These are phyloP conservation scores for Fringilla coelebs DNA, from an alignment of 2,797 vertebrate genomes.

Conservation along the genomic window DNA sequence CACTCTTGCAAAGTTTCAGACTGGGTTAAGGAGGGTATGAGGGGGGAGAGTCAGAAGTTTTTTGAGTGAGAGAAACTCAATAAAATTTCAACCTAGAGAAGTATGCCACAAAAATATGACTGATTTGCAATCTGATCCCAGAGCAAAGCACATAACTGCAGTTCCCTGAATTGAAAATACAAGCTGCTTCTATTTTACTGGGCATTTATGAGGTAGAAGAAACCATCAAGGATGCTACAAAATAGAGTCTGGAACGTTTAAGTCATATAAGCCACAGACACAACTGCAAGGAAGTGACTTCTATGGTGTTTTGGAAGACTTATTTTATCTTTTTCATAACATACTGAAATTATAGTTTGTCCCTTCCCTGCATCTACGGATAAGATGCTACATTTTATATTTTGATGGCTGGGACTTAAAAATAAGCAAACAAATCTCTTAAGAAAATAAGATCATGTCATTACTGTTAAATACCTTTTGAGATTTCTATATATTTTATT, in stretches of 20 bases:
- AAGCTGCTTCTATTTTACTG: constrained; percentile 46
- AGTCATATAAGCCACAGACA: constrained; percentile 2
- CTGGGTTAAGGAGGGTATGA: neutral
- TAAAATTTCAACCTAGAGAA: constrained; percentile 3
- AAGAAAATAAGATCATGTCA: neutral
- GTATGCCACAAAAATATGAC: constrained; percentile 19
- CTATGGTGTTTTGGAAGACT: neutral
- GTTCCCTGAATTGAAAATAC: constrained; percentile 53
- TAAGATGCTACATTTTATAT: neutral
- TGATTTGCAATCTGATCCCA: constrained; percentile 53
- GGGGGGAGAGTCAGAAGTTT: neutral
- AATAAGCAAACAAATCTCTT: neutral
- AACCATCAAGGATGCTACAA: constrained; percentile 31
- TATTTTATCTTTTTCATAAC: constrained; percentile 1
- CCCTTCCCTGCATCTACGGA: neutral
- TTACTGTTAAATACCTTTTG: neutral
- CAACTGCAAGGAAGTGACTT: constrained; percentile 19
- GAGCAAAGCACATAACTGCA: constrained; percentile 8
- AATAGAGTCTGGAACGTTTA: constrained; percentile 10
- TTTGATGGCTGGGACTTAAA: neutral
- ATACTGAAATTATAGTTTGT: neutral
- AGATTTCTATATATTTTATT: neutral
- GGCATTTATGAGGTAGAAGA: constrained; percentile 41
- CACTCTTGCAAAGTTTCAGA: neutral
- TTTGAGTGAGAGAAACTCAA: neutral